A percentile compares a stretch with the other conserved stretches of the same genome.
phyloP scores from a whole-genome alignment of 2,797 vertebrate species.

The Karalla daura region DNA sequence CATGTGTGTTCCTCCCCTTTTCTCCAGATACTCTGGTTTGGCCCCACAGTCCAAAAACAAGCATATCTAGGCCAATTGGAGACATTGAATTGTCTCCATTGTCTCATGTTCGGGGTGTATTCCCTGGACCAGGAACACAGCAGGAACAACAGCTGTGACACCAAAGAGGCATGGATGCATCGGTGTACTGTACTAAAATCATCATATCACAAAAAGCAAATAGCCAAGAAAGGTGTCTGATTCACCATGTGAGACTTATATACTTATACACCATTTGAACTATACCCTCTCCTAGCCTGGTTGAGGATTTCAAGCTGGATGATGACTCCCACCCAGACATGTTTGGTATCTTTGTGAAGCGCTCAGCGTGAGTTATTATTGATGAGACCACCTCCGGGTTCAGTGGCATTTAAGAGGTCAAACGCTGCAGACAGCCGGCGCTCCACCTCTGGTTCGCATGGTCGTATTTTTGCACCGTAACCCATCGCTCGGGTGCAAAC shows the following conservation, averaged over 20 bases:
- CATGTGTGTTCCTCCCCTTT: too few species aligned
- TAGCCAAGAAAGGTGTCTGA: not conserved
- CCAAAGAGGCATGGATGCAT: too few species aligned
- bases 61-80: too few species aligned
- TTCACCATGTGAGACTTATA: not conserved
- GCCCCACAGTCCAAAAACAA: too few species aligned
- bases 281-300: not conserved
- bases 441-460: conserved; percentile 1
- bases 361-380: conserved; percentile 14
- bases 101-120: too few species aligned
- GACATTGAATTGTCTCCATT: too few species aligned
- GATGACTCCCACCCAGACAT: not conserved
- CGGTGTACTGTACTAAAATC: not conserved
- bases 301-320: not conserved
- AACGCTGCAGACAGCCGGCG: conserved; percentile 1
- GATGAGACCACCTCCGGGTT: not conserved
- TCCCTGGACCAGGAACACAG: too few species aligned
- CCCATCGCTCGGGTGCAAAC: conserved; percentile 8
- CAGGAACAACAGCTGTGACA: too few species aligned
- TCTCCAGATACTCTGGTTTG: too few species aligned
- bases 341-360: not conserved
- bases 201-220: not conserved
- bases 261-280: conserved; percentile 5
- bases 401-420: not conserved
- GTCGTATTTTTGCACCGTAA: conserved; percentile 11